Percentiles rank a stretch among this genome's conserved stretches.
phyloP scores from a whole-genome alignment of 2,113 vertebrate species.

The Misgurnus mizolepis region DNA sequence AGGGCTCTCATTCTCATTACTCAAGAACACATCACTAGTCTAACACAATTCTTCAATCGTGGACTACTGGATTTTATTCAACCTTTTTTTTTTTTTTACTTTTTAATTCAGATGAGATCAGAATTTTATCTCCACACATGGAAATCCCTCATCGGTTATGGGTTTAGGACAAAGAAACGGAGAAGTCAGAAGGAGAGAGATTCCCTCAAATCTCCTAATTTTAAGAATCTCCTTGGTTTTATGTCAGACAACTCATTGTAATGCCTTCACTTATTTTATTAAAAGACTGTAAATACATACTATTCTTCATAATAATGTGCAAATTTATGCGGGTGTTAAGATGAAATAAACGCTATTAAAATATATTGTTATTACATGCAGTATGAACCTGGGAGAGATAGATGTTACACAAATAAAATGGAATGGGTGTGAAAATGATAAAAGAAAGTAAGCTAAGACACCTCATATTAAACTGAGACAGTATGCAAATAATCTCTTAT shows the following conservation, averaged over 20 bases:
- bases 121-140: constrained; percentile 27
- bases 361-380: neutral
- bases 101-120: constrained; percentile 28
- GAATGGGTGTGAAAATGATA: neutral
- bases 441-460: neutral
- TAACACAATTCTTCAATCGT: neutral
- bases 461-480: constrained; percentile 1
- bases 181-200: neutral
- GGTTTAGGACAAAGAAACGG: neutral
- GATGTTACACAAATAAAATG: neutral
- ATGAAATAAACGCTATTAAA: neutral
- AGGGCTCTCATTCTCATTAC: constrained; percentile 39
- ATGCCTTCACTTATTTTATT: neutral
- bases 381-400: neutral
- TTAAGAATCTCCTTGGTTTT: neutral
- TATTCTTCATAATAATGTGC: neutral
- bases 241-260: neutral
- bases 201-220: neutral
- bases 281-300: neutral
- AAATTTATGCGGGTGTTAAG: neutral
- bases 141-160: neutral
- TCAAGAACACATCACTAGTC: constrained; percentile 4
- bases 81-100: constrained; percentile 20
- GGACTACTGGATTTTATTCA: neutral
- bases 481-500: neutral